phyloP scores from a whole-genome alignment of 2,888 invertebrate species.

The Stenurella melanura region DNA sequence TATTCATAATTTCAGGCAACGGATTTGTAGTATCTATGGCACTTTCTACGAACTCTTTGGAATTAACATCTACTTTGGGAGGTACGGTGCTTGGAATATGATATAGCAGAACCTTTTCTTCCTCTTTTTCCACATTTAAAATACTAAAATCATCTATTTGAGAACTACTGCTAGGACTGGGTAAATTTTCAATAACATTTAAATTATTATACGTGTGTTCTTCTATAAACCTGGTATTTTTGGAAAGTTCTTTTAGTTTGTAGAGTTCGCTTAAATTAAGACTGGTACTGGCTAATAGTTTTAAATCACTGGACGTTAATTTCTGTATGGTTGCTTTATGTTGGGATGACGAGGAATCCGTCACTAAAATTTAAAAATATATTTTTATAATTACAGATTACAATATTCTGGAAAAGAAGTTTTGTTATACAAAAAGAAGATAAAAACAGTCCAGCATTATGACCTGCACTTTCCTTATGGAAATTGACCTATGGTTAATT shows the following conservation, averaged over 20 bases:
- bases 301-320: conserved; percentile 80
- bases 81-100: conserved; percentile 18
- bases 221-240: conserved; percentile 52
- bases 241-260: conserved; percentile 73
- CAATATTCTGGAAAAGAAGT: too few species aligned
- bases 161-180: conserved; percentile 32
- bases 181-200: conserved; percentile 56
- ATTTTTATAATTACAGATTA: conserved; percentile 25
- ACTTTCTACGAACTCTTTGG: conserved; percentile 25
- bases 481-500: too few species aligned
- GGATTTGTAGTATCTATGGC: neutral
- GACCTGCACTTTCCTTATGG: too few species aligned
- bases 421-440: too few species aligned
- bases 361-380: conserved; percentile 75
- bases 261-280: conserved; percentile 77
- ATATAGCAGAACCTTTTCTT: conserved; percentile 40
- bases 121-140: conserved; percentile 39
- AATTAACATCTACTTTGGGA: conserved; percentile 17
- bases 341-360: conserved; percentile 78
- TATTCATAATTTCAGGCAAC: conserved; percentile 26
- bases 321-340: conserved; percentile 81
- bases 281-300: conserved; percentile 78
- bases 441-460: too few species aligned
- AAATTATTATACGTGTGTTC: conserved; percentile 70
- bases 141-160: conserved; percentile 43